Evolutionary conservation across 53 echinoderm and acorn worm species (phyloP).

Genomic region (Holothuria scabra): DNA sequence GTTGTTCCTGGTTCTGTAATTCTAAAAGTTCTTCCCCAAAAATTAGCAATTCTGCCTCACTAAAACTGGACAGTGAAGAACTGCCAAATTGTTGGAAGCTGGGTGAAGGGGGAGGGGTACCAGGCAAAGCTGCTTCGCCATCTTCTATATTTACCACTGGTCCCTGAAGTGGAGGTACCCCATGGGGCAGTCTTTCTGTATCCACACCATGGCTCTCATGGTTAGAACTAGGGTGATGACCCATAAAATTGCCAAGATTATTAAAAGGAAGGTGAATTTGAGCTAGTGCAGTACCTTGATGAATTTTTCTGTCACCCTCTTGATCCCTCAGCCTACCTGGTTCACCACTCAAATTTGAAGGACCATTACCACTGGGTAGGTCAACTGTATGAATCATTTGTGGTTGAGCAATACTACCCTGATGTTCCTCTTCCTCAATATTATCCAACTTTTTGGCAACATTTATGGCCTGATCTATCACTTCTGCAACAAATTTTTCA

Average conservation of each 20-base stretch:
- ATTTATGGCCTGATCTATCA: conserved; percentile 62
- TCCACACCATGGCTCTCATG: no score
- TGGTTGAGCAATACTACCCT: no score
- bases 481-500: conserved; percentile 56
- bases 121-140: conserved; percentile 8
- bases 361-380: no score
- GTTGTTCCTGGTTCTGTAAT: not conserved
- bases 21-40: conserved; percentile 39
- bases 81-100: conserved; percentile 15
- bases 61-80: conserved; percentile 29
- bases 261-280: no score
- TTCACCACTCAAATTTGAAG: no score
- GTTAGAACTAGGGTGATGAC: no score
- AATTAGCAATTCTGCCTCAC: conserved; percentile 36
- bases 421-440: not conserved
- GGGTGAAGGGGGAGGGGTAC: conserved; percentile 15
- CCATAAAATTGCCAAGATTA: no score
- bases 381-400: no score
- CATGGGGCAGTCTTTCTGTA: not conserved
- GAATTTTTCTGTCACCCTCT: no score
- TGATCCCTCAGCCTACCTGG: no score
- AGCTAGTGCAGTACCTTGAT: no score
- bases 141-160: conserved; percentile 37
- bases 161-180: not conserved
- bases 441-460: conserved; percentile 61